Evolutionary conservation across 2,113 vertebrate genomes (phyloP).

Genomic region (Alethe castanea): DNA sequence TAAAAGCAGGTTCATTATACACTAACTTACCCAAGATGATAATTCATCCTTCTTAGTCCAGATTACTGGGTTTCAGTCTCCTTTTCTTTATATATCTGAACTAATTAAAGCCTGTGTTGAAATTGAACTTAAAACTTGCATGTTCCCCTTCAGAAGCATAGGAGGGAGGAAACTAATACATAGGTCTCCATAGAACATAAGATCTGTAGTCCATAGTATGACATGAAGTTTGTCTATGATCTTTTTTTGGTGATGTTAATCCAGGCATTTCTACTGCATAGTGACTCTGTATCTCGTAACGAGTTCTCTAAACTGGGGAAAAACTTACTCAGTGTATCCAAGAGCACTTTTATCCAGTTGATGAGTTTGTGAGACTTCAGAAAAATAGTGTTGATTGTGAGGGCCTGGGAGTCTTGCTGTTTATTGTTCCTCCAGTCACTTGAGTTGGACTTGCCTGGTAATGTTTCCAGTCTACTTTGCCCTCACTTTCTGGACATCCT

Average conservation of each 20-base stretch:
- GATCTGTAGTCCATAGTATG: not conserved
- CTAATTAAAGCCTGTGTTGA: not conserved
- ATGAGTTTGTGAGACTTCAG: not conserved
- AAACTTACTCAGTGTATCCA: not conserved
- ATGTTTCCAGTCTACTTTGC: not conserved
- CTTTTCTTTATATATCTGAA: not conserved
- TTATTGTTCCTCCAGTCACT: not conserved
- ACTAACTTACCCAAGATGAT: not conserved
- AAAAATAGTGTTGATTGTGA: not conserved
- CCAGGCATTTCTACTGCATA: too few relatives aligned
- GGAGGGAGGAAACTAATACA: not conserved
- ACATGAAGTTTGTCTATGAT: not conserved
- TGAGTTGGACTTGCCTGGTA: not conserved
- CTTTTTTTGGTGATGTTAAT: not conserved
- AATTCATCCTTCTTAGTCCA: not conserved
- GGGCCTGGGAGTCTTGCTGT: not conserved
- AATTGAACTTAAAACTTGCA: not conserved
- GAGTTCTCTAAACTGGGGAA: not conserved
- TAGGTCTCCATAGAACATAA: not conserved
- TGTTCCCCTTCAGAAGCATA: not conserved
- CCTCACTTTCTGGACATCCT: not conserved
- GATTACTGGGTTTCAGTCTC: not conserved
- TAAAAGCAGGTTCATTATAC: not conserved
- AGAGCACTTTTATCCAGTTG: not conserved
- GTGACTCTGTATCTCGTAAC: not conserved